Evolutionary conservation across 2,797 vertebrate genomes (phyloP), one percentile per base, ranked within the genome.

Genomic region (Cynodonichthys magdalenae): DNA sequence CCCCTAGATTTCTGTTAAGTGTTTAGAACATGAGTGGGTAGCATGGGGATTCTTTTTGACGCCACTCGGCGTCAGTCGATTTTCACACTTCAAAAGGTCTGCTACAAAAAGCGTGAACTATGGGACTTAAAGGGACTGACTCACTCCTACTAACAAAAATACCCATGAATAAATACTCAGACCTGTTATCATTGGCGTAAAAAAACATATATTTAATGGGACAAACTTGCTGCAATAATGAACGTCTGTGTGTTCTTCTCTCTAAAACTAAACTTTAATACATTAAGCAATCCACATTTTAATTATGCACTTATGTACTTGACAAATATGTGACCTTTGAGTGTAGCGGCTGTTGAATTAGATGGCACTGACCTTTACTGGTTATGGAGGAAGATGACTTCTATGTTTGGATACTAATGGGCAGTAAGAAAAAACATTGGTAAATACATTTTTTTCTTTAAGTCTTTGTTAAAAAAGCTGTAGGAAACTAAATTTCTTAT

Each of bases 51-150:
- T 5, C n/a, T 74, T 83, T 75, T 58, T 67, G 74, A 84, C 75
- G 69, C 44, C 4, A 15, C 65, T 63, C 63, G 64, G 75, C 27
- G 27, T 80, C 53, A 73, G 75, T 80, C 74, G 36, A 69, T 86
- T 83, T 84, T 85, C 83, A 81, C 84, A 86, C 83, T 69, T 82
- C 27, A 77, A 85, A 89, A 87, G 79, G 74, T 83, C 68, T 69
- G 61, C 61, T 69, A 75, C 59, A 74, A 82, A 86, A 75, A 66
- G 71, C 29, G 41, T 64, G 59, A 84, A 63, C 66, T 3, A 2
- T 10, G 9, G 51, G 73, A 66, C 53, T 58, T 48, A 71, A 45
- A 44, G 70, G 71, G 66, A 53, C 3, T 3, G 3, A 36, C 59
- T 66, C 34, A 1, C 57, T 56, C 53, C 53, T 53, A 44, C 59